phyloP scores from a whole-genome alignment of 1,140 invertebrate genomes.

The Coboldia fuscipes region DNA sequence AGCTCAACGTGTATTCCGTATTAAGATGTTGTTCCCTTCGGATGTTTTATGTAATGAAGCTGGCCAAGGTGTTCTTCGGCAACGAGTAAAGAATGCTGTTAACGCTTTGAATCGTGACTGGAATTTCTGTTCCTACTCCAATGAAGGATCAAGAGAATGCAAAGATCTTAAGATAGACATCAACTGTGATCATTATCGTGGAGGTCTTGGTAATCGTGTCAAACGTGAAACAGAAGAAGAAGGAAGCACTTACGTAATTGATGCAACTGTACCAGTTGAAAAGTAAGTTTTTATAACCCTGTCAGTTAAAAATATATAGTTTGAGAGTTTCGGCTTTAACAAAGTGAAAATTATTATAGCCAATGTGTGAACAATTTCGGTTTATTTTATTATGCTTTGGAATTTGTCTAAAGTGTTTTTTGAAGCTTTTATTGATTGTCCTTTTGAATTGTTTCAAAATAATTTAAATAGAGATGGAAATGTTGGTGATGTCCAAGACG shows the following conservation, averaged over 20 bases:
- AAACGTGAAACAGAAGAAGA: constrained; percentile 35
- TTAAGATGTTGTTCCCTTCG: constrained; percentile 82
- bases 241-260: constrained; percentile 53
- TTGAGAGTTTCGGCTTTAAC: too few relatives aligned
- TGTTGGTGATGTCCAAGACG: constrained; percentile 6
- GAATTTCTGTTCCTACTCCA: constrained; percentile 80
- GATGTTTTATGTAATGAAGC: constrained; percentile 85
- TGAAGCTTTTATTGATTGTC: constrained; percentile 6
- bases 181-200: constrained; percentile 53
- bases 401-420: constrained; percentile 6
- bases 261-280: constrained; percentile 58
- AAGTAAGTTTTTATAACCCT: constrained; percentile 40
- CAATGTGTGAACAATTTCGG: constrained; percentile 6
- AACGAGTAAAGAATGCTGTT: constrained; percentile 69
- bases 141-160: constrained; percentile 47
- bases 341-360: not conserved
- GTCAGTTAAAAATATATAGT: not conserved
- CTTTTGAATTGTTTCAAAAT: too few relatives aligned
- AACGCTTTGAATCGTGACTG: constrained; percentile 77
- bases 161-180: constrained; percentile 75
- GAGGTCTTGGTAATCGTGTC: constrained; percentile 31
- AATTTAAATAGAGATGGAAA: too few relatives aligned
- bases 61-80: constrained; percentile 71
- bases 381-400: constrained; percentile 2
- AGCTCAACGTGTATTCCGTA: constrained; percentile 79